These are phyloP conservation scores for Achatina immaculata DNA, from an alignment of 1,140 invertebrate genomes.

Conservation along the genomic window DNA sequence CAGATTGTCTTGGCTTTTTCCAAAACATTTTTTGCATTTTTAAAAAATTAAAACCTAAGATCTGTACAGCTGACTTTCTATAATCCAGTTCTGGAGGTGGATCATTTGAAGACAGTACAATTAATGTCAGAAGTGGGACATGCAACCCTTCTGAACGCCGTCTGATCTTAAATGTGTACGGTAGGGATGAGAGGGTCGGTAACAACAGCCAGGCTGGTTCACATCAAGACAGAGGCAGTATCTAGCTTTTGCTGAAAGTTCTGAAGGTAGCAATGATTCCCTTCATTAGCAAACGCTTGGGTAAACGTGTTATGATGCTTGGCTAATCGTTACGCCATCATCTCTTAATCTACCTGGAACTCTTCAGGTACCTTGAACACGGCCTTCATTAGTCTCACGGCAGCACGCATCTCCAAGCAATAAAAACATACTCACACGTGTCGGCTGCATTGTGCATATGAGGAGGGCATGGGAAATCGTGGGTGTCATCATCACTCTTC, in stretches of 20 bases:
- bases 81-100: neutral
- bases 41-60: no score
- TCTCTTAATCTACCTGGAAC: neutral
- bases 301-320: neutral
- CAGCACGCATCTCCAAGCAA: slow-evolving; percentile 4
- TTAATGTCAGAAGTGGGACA: slow-evolving; percentile 19
- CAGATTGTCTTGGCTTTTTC: slow-evolving; percentile 17
- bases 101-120: slow-evolving; percentile 3
- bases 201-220: neutral
- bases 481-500: slow-evolving; percentile 4
- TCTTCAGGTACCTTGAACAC: neutral
- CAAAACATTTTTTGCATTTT: slow-evolving; percentile 22
- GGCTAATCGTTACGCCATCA: slow-evolving; percentile 8
- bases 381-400: neutral
- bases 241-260: neutral
- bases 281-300: slow-evolving; percentile 8
- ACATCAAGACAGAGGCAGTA: neutral
- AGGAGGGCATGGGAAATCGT: neutral
- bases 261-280: neutral
- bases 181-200: neutral
- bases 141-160: slow-evolving; percentile 21
- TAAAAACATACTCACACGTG: slow-evolving; percentile 4
- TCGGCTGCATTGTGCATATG: neutral
- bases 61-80: slow-evolving; percentile 26
- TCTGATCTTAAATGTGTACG: neutral